Evolutionary conservation across 2,888 invertebrate species (phyloP), one percentile per base, ranked within the genome.

Genomic region (Cotesia congregata): DNA sequence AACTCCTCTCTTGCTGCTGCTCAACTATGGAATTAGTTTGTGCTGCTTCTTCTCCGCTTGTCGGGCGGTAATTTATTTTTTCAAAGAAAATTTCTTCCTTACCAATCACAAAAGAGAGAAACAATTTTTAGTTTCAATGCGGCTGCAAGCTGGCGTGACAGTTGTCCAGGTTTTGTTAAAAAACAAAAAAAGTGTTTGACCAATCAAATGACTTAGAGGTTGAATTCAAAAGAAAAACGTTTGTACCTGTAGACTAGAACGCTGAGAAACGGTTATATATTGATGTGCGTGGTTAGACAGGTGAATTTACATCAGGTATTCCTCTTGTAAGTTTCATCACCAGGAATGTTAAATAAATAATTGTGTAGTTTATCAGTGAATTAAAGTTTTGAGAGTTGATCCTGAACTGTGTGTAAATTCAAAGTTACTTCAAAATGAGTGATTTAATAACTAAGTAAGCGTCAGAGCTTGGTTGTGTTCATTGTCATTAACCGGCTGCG

Each of bases 151-250:
- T 50, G 50, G 50, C 50, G 50, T 12, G 50, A 12, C 50, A 15
- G 67, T 39, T 38, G 62, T 62, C 59, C 59, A 70, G 7, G 60
- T 38, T 12, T 30, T 30, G n/a, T n/a, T 15, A 9, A 70, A 59
- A 62, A 9, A 30, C 30, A 30, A 12, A 17, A 38, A 61, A 17
- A 5, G 15, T 6, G 39, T 6, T 39, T 30, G 30, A 61, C 80
- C 80, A 80, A 78, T 81, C 67, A 60, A 5, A 60, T 6, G 69
- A 50, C 7, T 50, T 9, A 9, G n/a, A 60, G 30, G 65, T 61
- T 17, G 62, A 70, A 74, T 81, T 78, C 77, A 79, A 81, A 79
- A 81, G 80, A 78, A 79, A 78, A 78, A 79, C 79, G 78, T 77
- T 79, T 78, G 72, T 77, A 70, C 67, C 30, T 50, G 76, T 64